phyloP scores from a whole-genome alignment of 2,113 vertebrate species.

The Gymnocephalus cernua region DNA sequence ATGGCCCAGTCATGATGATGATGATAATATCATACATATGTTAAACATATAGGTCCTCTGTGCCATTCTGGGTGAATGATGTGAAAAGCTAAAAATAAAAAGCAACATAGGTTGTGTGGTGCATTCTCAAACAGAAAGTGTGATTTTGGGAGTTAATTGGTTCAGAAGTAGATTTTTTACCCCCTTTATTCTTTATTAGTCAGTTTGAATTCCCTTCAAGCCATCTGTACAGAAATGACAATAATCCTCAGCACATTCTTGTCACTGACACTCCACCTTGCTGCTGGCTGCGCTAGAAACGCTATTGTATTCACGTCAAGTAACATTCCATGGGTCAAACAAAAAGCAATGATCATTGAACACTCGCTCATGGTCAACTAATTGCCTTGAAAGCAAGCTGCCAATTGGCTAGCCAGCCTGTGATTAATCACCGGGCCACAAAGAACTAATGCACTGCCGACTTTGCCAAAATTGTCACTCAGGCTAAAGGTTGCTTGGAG shows the following conservation, averaged over 20 bases:
- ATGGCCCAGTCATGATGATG: slow-evolving; percentile 63
- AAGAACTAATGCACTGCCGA: slow-evolving; percentile 1
- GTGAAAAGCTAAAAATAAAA: slow-evolving; percentile 20
- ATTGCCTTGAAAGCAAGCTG: slow-evolving; percentile 44
- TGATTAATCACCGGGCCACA: slow-evolving; percentile 54
- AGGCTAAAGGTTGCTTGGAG: not conserved
- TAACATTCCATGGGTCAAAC: slow-evolving; percentile 25
- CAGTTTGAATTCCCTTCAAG: slow-evolving; percentile 26
- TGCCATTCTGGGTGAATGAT: slow-evolving; percentile 34
- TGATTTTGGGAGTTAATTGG: not conserved
- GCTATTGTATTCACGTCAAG: slow-evolving; percentile 22
- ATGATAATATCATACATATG: slow-evolving; percentile 42
- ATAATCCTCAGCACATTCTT: slow-evolving; percentile 12
- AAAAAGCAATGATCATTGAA: slow-evolving; percentile 10
- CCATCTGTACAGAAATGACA: slow-evolving; percentile 2
- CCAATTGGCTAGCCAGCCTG: slow-evolving; percentile 21
- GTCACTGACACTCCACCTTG: slow-evolving; percentile 32
- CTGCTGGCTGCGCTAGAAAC: slow-evolving; percentile 22
- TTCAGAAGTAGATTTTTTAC: not conserved
- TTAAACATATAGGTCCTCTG: slow-evolving; percentile 25
- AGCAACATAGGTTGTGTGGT: not conserved
- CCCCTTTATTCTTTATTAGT: not conserved
- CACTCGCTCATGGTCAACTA: slow-evolving; percentile 38
- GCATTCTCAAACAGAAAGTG: not conserved
- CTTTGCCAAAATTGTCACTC: slow-evolving; percentile 28